These are phyloP conservation scores for fruit fly (Drosophila melanogaster) DNA, from an alignment of 1,140 invertebrate genomes.

Conservation along the genomic window Release_6_plus_ISO1_MT NT_037436.4:9011501-9012000, in stretches of 20 bases:
- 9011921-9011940: too few relatives aligned
- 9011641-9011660: constrained; percentile 12
- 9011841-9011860: constrained; percentile 53
- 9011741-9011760: constrained; percentile 56
- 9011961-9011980: too few relatives aligned
- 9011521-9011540: constrained; percentile 44
- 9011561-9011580: constrained; percentile 77
- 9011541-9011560: constrained; percentile 47
- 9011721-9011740: constrained; percentile 74
- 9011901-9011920: too few relatives aligned
- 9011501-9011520: constrained; percentile 78
- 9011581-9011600: constrained; percentile 80
- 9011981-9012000: too few relatives aligned
- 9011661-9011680: constrained; percentile 80
- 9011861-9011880: neutral
- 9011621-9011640: constrained; percentile 26
- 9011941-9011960: too few relatives aligned
- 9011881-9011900: neutral
- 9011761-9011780: constrained; percentile 54
- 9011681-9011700: constrained; percentile 77
- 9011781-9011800: constrained; percentile 32
- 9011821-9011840: constrained; percentile 38
- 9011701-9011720: constrained; percentile 62
- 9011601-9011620: constrained; percentile 73
- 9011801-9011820: constrained; percentile 10